A percentile compares a stretch with the other conserved stretches of the same genome.
Conservation (phyloP, 2,888 invertebrate genomes). For the Itoplectis maculator region DNA sequence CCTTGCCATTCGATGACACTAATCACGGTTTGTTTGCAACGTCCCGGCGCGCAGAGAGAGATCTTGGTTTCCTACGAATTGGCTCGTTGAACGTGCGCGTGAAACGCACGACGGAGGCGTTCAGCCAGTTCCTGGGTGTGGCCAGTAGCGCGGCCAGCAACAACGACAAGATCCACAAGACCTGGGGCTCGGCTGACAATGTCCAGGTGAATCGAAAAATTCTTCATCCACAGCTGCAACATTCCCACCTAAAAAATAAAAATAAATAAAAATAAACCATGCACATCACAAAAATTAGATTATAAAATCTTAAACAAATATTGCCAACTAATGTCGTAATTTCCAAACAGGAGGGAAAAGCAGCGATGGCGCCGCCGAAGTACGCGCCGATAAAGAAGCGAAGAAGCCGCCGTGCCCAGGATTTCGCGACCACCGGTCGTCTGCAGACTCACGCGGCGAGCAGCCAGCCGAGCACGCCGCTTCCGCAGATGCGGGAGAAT, state of each 20-base stretch:
- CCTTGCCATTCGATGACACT: background rate
- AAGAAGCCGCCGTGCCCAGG: conserved; percentile 87
- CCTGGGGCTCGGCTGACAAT: conserved; percentile 96
- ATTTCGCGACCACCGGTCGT: conserved; percentile 82
- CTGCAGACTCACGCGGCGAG: conserved; percentile 67
- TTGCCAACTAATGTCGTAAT: background rate
- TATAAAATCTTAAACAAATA: no score
- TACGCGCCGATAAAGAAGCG: conserved; percentile 89
- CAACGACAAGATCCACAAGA: conserved; percentile 92
- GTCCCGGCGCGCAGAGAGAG: conserved; percentile 89
- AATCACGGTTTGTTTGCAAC: conserved; percentile 2
- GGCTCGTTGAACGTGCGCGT: conserved; percentile 96
- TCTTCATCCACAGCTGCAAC: background rate
- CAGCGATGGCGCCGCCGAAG: conserved; percentile 89
- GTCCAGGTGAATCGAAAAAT: conserved; percentile 86
- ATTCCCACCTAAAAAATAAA: conserved; percentile 5
- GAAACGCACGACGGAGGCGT: conserved; percentile 96
- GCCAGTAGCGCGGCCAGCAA: conserved; percentile 86
- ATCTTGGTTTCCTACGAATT: conserved; percentile 95
- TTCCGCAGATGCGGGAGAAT: conserved; percentile 71
- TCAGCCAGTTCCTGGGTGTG: conserved; percentile 95
- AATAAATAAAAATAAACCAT: background rate
- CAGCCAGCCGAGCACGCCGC: conserved; percentile 80
- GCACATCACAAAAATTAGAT: background rate
- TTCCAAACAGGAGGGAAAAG: conserved; percentile 81